Evolutionary conservation across 2,113 vertebrate species (phyloP), one percentile per base, ranked within the genome.

Genomic region (Physeter macrocephalus): DNA sequence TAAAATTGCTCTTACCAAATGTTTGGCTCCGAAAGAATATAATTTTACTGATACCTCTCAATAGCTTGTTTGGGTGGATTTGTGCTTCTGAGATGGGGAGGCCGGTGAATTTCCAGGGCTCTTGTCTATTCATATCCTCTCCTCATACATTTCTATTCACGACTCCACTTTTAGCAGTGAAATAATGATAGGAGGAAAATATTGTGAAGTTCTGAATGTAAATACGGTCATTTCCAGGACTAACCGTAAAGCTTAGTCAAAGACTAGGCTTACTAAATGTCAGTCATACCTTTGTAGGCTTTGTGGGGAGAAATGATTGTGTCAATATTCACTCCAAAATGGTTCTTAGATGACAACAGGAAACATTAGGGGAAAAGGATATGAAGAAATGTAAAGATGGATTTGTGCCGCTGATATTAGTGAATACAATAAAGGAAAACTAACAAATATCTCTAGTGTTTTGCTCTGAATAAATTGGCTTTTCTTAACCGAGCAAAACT

Each of bases 401-500:
- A 78, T 64, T 59, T 95, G 89, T 62, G 36, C 41, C 49, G 49
- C 93, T 85, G 57, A 41, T 69, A 85, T 46, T 43, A 92, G 8
- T 67, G 12, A 67, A 77, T 31, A 94, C 92, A 90, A 71, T 52
- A 72, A 94, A 92, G 71, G 52, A 62, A 92, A 74, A 86, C 4
- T 52, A 92, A 78, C 20, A 78, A 52, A 41, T 29, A 27, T 61
- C 29, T 52, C 49, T 92, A 62, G 59, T 46, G 67, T 66, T 86
- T 88, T 92, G 62, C 36, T 89, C 49, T 66, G 52, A 69, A 94
- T 34, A 80, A 41, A 74, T 9, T 39, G 88, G 62, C 86, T 90
- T 94, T 57, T 95, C 61, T 97, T 97, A 89, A 97, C 67, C 85
- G 94, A 85, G 95, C 90, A 97, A 97, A 93, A 93, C 36, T 88